phyloP scores from a whole-genome alignment of 2,797 vertebrate species.

The Linurgus olivaceus region DNA sequence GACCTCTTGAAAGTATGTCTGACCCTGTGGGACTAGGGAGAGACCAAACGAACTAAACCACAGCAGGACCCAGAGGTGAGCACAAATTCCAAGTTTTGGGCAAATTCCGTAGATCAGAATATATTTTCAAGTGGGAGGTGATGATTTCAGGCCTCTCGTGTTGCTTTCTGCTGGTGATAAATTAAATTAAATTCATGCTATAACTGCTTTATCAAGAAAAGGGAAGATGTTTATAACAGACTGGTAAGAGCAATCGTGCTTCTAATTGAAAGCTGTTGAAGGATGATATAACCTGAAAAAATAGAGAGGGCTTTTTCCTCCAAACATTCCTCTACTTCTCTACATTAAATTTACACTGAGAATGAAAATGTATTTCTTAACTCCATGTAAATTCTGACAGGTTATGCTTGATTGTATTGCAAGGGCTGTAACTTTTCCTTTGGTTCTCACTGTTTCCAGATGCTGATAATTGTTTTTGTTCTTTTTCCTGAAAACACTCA shows the following conservation, averaged over 20 bases:
- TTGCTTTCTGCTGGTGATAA: neutral
- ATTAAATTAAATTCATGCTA: neutral
- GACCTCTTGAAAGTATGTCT: constrained; percentile 32
- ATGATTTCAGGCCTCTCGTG: neutral
- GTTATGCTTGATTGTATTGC: neutral
- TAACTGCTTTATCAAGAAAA: neutral
- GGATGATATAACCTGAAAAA: neutral
- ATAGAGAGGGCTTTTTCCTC: rapidly evolving
- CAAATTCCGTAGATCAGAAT: neutral
- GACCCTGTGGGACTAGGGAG: constrained; percentile 18
- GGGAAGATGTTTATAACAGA: neutral
- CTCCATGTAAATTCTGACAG: neutral
- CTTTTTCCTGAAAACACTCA: neutral
- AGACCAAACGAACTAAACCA: neutral
- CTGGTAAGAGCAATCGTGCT: neutral
- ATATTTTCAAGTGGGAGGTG: neutral
- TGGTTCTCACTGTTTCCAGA: neutral
- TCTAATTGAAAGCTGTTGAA: neutral
- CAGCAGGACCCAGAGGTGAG: neutral
- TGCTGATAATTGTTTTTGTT: neutral
- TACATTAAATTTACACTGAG: neutral
- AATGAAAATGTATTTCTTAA: neutral
- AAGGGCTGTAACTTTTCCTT: neutral
- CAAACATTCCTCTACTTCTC: neutral
- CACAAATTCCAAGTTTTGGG: neutral